Evolutionary conservation across 2,113 vertebrate genomes (phyloP).

Genomic region (Prolemur simus): DNA sequence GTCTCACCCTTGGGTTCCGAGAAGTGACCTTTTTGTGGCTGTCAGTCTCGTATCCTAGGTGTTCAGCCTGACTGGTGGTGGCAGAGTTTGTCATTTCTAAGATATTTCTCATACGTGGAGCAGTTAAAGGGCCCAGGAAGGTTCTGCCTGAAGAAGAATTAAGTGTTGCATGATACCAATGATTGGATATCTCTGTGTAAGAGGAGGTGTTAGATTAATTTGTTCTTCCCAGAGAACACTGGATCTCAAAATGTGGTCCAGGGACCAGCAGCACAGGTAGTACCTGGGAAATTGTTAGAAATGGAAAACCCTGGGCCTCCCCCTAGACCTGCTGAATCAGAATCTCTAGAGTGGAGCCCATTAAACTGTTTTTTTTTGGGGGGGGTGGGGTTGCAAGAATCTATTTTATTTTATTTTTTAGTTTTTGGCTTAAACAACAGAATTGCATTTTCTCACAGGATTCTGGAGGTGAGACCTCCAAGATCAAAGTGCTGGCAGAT

Average conservation of each 20-base stretch:
- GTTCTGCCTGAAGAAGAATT: background rate
- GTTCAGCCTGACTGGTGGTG: background rate
- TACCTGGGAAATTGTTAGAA: background rate
- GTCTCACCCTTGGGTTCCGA: background rate
- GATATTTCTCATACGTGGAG: background rate
- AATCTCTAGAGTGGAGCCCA: too few relatives aligned
- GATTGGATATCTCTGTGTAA: background rate
- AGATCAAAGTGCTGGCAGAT: too few relatives aligned
- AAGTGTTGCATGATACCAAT: accelerated
- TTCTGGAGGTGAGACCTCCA: too few relatives aligned
- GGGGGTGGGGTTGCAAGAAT: too few relatives aligned
- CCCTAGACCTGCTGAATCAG: background rate
- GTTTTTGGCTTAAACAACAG: too few relatives aligned
- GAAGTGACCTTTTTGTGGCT: background rate
- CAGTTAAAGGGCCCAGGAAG: background rate
- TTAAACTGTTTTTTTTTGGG: background rate
- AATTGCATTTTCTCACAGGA: too few relatives aligned
- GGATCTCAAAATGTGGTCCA: background rate
- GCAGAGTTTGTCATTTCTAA: background rate
- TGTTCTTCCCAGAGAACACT: background rate
- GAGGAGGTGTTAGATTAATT: background rate
- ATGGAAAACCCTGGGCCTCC: background rate
- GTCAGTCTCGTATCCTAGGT: background rate
- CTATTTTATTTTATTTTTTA: too few relatives aligned
- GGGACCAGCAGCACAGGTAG: too few relatives aligned